Evolutionary conservation across 2,888 invertebrate species (phyloP), one percentile per base, ranked within the genome.

Genomic region (Drosophila peninsularis): DNA sequence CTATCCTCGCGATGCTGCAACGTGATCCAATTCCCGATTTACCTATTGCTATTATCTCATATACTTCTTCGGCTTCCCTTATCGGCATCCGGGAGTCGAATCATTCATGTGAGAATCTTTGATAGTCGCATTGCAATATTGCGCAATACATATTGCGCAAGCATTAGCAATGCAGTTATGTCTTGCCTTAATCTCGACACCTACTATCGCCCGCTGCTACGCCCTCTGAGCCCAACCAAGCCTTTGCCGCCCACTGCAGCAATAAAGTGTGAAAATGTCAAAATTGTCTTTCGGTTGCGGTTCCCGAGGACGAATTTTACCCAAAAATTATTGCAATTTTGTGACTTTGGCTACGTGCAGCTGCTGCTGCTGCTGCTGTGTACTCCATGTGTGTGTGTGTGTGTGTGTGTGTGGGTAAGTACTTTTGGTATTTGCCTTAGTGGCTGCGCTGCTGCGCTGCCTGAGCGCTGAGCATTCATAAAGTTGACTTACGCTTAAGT

Each of bases 311-410:
- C 68, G 78, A 80, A 73, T 80, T 65, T 69, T 58, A 62, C 62
- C 58, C 70, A 73, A 82, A 84, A 86, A 83, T 82, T 80, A 83
- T 82, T 86, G 86, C 83, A 86, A 86, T 83, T 83, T 75, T 86
- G 70, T 79, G 76, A 86, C 80, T 85, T 71, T 71, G 69, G 69
- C 71, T 76, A 85, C 83, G 83, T 85, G 83, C 57, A 76, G 50
- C 30, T 36, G 45, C 42, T 42, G 19, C 45, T 32, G 14, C 21
- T 19, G 13, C 30, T 41, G 10, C 10, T 44, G 32, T 41, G 27
- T 53, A 30, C 30, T 30, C 30, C 30, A n/a, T 34, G 37, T 50
- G 27, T 47, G 32, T 68, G 39, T 24, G 24, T 49, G 30, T 45
- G 36, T 44, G 37, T 60, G 57, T 75, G 47, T 60, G 62, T 60